Conservation (phyloP, 2,888 invertebrate genomes). For the Pantelozetes paolii region DNA sequence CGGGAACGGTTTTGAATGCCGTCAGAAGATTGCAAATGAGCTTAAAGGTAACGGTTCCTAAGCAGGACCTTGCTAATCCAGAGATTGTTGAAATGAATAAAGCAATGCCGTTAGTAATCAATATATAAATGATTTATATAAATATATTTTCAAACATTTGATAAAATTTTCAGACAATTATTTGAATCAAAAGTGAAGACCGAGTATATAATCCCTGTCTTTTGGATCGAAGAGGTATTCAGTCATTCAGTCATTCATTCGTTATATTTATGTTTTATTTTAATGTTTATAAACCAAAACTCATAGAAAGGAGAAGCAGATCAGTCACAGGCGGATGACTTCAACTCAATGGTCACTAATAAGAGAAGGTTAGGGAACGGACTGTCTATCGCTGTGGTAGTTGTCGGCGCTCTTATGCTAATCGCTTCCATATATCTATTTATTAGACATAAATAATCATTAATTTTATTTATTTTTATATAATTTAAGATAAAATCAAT, state of each 20-base stretch:
- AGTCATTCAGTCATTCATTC: neutral
- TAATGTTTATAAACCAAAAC: neutral
- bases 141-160: too few relatives aligned
- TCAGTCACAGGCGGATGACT: neutral
- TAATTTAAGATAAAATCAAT: too few relatives aligned
- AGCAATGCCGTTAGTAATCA: neutral
- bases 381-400: neutral
- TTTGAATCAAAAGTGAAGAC: too few relatives aligned
- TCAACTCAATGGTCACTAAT: conserved; percentile 3
- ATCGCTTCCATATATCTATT: neutral
- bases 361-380: neutral
- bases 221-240: conserved; percentile 29
- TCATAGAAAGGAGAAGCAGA: neutral
- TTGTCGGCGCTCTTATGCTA: neutral
- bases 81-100: neutral
- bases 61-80: neutral
- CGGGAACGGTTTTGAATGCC: conserved; percentile 10
- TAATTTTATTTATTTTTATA: neutral
- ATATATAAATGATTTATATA: too few relatives aligned
- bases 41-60: neutral
- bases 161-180: too few relatives aligned
- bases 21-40: conserved; percentile 17
- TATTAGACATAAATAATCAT: neutral
- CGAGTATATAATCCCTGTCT: neutral
- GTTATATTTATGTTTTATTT: neutral